Conservation (phyloP, 35 echinoderm and acorn worm species). For the Amphiura filiformis region DNA sequence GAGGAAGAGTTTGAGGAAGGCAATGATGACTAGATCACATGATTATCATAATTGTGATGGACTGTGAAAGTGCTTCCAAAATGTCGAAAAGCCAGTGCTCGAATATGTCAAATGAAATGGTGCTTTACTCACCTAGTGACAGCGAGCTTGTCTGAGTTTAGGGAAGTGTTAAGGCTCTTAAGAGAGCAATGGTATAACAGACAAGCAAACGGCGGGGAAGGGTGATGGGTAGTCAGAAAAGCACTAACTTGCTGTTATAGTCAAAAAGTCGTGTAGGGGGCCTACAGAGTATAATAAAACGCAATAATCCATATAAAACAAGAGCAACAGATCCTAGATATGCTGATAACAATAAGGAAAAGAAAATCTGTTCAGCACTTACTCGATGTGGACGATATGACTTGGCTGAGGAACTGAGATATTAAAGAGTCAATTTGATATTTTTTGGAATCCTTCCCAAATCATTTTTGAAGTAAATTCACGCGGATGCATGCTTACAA, state of each 20-base stretch:
- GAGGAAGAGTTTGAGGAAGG: conserved; percentile 34
- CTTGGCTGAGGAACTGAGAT: conserved; percentile 79
- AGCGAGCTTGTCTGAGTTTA: too few species aligned
- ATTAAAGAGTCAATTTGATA: too few species aligned
- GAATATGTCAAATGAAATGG: not conserved
- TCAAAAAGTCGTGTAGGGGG: too few species aligned
- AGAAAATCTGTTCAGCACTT: conserved; percentile 56
- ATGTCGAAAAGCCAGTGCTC: not conserved
- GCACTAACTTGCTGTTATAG: too few species aligned
- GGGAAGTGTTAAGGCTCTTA: too few species aligned
- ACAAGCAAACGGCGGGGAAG: too few species aligned
- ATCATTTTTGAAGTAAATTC: too few species aligned
- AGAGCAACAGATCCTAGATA: conserved; percentile 58
- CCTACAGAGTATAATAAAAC: conserved; percentile 92
- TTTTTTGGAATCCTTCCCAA: too few species aligned
- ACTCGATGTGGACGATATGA: conserved; percentile 87
- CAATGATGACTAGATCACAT: conserved; percentile 16
- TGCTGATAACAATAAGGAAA: conserved; percentile 85
- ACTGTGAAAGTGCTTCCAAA: not conserved
- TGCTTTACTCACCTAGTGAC: not conserved
- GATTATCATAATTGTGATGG: too few species aligned
- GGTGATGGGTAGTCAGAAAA: too few species aligned
- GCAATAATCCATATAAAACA: conserved; percentile 56
- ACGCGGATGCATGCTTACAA: too few species aligned
- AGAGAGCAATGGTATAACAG: too few species aligned